Percentiles rank a stretch among this genome's conserved stretches.
phyloP scores from a whole-genome alignment of 2,888 invertebrate genomes.

The Yponomeuta cagnagella region DNA sequence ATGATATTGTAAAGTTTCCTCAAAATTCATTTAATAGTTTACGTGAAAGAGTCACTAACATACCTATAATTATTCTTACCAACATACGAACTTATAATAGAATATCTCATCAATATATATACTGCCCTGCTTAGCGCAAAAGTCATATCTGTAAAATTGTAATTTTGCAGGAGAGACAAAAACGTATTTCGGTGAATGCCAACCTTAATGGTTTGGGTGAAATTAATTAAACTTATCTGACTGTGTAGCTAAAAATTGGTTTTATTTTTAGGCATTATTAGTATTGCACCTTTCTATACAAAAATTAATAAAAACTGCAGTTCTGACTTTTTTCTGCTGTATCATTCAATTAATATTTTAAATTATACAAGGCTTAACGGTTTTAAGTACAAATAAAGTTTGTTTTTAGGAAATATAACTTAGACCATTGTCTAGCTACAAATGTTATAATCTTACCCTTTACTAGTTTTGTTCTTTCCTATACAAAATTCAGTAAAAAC shows the following conservation, averaged over 20 bases:
- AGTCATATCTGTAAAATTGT: slow-evolving; percentile 3
- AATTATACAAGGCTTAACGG: slow-evolving; percentile 10
- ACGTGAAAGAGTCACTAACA: too few relatives aligned
- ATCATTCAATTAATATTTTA: slow-evolving; percentile 7
- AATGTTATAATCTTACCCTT: slow-evolving; percentile 12
- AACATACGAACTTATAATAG: too few relatives aligned
- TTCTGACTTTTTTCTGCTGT: slow-evolving; percentile 13
- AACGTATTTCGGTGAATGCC: slow-evolving; percentile 4
- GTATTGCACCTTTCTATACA: slow-evolving; percentile 8
- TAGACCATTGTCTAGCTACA: slow-evolving; percentile 6
- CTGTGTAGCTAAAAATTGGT: slow-evolving; percentile 4
- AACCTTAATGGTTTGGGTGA: slow-evolving; percentile 2
- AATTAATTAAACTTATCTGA: not conserved
- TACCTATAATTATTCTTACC: too few relatives aligned
- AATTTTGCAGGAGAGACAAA: slow-evolving; percentile 8
- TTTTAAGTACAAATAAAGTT: slow-evolving; percentile 10
- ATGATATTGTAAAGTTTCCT: too few relatives aligned
- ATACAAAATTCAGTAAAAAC: slow-evolving; percentile 4
- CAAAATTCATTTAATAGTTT: too few relatives aligned
- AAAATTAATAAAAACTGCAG: slow-evolving; percentile 13
- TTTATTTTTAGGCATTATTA: slow-evolving; percentile 4
- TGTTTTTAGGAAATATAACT: slow-evolving; percentile 5
- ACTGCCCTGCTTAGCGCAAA: slow-evolving; percentile 2
- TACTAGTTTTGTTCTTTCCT: slow-evolving; percentile 11
- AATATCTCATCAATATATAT: not conserved